Evolutionary conservation across 2,797 vertebrate genomes (phyloP).

Genomic region (Jordanella pulchra): DNA sequence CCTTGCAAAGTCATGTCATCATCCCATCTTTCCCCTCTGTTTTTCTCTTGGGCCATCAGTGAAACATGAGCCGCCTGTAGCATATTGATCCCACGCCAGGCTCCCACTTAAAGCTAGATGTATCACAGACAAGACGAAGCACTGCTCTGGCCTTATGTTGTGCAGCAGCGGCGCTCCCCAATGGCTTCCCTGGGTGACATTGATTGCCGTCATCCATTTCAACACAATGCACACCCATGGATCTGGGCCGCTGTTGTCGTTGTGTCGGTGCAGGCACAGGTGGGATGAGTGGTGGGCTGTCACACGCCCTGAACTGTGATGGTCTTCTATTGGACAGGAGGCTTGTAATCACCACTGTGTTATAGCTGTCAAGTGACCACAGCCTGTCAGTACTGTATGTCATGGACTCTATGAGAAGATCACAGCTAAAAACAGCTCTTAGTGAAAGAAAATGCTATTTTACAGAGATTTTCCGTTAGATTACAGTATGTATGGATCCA

Average conservation of each 20-base stretch:
- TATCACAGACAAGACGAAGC: slow-evolving; percentile 53
- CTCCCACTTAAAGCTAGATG: slow-evolving; percentile 70
- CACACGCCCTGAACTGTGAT: slow-evolving; percentile 47
- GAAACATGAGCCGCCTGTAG: slow-evolving; percentile 73
- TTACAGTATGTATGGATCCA: neutral
- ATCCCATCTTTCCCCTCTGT: slow-evolving; percentile 43
- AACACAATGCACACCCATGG: slow-evolving; percentile 43
- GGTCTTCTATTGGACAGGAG: slow-evolving; percentile 67
- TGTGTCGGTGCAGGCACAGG: slow-evolving; percentile 24
- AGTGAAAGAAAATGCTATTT: neutral
- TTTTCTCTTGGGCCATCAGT: slow-evolving; percentile 39
- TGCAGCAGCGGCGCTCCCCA: slow-evolving; percentile 37
- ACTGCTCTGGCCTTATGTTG: slow-evolving; percentile 37
- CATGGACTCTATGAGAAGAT: neutral
- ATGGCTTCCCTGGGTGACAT: slow-evolving; percentile 54
- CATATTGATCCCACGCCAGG: slow-evolving; percentile 66
- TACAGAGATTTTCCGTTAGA: neutral
- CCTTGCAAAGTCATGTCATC: slow-evolving; percentile 48
- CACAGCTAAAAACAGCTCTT: neutral
- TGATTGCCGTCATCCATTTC: slow-evolving; percentile 67
- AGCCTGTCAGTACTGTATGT: slow-evolving; percentile 42
- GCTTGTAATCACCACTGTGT: slow-evolving; percentile 65
- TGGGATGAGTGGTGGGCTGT: slow-evolving; percentile 51
- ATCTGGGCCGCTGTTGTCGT: slow-evolving; percentile 41
- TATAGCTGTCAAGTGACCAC: slow-evolving; percentile 61